These are phyloP conservation scores for Drosophila bifasciata DNA, from an alignment of 1,140 invertebrate species.

Conservation along the genomic window DNA sequence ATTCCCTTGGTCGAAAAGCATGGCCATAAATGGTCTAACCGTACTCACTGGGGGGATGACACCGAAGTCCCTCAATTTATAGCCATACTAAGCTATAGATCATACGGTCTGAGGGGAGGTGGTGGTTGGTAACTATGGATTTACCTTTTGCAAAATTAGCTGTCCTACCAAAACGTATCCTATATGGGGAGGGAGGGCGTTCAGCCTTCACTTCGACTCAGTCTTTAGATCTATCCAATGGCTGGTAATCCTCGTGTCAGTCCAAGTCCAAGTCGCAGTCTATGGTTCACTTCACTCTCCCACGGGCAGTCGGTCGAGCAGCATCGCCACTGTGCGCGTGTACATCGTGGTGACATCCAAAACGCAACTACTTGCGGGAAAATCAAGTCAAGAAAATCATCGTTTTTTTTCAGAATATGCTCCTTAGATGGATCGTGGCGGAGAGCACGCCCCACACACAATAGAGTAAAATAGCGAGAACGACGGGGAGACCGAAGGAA, in stretches of 20 bases:
- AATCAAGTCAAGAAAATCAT: conserved; percentile 73
- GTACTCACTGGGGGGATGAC: conserved; percentile 4
- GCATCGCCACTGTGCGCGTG: conserved; percentile 63
- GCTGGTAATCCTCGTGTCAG: background rate
- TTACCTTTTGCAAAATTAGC: no score
- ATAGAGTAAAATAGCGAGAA: conserved; percentile 62
- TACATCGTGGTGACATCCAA: conserved; percentile 83
- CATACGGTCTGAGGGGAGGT: no score
- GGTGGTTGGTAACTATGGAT: no score
- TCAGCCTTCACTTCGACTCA: conserved; percentile 4
- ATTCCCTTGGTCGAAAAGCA: conserved; percentile 60
- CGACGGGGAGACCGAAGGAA: conserved; percentile 33
- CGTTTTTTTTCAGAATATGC: conserved; percentile 78
- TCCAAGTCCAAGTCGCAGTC: background rate
- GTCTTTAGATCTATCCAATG: conserved; percentile 17
- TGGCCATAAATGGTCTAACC: conserved; percentile 70
- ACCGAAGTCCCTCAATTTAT: background rate
- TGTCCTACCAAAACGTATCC: no score
- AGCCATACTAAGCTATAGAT: no score
- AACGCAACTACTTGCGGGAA: conserved; percentile 83
- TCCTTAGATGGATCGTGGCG: conserved; percentile 80
- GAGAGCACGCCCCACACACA: conserved; percentile 69
- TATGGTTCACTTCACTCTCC: conserved; percentile 41
- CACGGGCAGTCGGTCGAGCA: conserved; percentile 42
- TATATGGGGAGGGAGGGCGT: background rate